phyloP scores from a whole-genome alignment of 2,888 invertebrate genomes.

The Amphipoea oculea region DNA sequence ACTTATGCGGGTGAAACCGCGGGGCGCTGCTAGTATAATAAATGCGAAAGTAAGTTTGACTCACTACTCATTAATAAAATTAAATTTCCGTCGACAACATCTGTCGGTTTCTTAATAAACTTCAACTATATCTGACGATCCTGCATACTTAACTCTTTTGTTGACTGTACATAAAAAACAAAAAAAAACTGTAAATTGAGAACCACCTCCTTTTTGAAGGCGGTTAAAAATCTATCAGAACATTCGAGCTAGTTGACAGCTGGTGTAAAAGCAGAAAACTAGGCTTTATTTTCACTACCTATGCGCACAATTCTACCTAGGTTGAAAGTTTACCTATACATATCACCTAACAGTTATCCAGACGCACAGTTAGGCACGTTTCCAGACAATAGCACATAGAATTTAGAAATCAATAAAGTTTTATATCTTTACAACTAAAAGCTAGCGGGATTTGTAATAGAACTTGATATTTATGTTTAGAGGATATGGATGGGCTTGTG shows the following conservation, averaged over 20 bases:
- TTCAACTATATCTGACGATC: too few species aligned
- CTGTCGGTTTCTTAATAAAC: too few species aligned
- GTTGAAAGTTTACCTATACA: not conserved
- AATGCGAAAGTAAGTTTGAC: too few species aligned
- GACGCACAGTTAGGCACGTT: constrained; percentile 25
- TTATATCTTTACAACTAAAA: constrained; percentile 18
- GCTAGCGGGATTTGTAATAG: constrained; percentile 14
- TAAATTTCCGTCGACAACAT: too few species aligned
- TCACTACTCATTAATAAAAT: too few species aligned
- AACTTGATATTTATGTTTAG: not conserved
- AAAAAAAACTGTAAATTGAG: too few species aligned
- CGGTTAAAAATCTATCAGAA: not conserved
- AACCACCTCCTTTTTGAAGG: too few species aligned
- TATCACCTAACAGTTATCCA: constrained; percentile 22
- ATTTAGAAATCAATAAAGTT: constrained; percentile 44
- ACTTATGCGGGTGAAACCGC: too few species aligned
- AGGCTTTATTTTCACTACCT: not conserved
- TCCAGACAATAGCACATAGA: constrained; percentile 41
- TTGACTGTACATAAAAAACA: too few species aligned
- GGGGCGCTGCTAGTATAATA: too few species aligned
- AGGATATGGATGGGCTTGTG: not conserved
- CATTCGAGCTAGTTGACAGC: not conserved
- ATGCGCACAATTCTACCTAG: not conserved
- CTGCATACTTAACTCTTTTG: too few species aligned
- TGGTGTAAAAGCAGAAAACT: not conserved